Conservation (phyloP, 1,140 invertebrate genomes). For the Tetranychus cinnabarinus region DNA sequence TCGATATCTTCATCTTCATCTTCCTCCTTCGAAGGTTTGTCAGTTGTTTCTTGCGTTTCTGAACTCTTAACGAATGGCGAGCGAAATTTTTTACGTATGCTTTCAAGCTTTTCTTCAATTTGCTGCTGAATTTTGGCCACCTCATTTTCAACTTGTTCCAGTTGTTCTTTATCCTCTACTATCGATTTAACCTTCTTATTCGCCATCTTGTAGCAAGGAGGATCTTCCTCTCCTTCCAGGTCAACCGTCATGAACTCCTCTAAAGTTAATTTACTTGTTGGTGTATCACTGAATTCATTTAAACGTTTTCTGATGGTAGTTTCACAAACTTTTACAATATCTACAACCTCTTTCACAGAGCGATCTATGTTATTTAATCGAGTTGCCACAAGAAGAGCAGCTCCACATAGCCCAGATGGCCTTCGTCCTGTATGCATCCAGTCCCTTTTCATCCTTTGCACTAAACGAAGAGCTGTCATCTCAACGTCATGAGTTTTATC, state of each 20-base stretch:
- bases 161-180: slow-evolving; percentile 33
- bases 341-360: slow-evolving; percentile 64
- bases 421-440: slow-evolving; percentile 83
- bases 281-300: slow-evolving; percentile 84
- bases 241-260: slow-evolving; percentile 95
- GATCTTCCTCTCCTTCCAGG: slow-evolving; percentile 85
- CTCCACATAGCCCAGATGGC: slow-evolving; percentile 86
- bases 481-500: slow-evolving; percentile 76
- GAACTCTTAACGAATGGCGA: slow-evolving; percentile 11
- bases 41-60: neutral
- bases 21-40: neutral
- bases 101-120: slow-evolving; percentile 38
- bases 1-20: neutral
- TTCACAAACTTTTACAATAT: slow-evolving; percentile 87
- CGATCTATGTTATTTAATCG: slow-evolving; percentile 75
- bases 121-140: slow-evolving; percentile 21
- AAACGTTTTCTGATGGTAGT: slow-evolving; percentile 72
- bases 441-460: slow-evolving; percentile 92
- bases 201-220: slow-evolving; percentile 72
- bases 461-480: slow-evolving; percentile 74
- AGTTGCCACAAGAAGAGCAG: slow-evolving; percentile 76
- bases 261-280: slow-evolving; percentile 61
- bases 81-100: slow-evolving; percentile 30
- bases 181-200: slow-evolving; percentile 51
- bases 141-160: slow-evolving; percentile 22